Evolutionary conservation across 2,113 vertebrate species (phyloP), one percentile per base, ranked within the genome.

Genomic region (Alethe castanea): DNA sequence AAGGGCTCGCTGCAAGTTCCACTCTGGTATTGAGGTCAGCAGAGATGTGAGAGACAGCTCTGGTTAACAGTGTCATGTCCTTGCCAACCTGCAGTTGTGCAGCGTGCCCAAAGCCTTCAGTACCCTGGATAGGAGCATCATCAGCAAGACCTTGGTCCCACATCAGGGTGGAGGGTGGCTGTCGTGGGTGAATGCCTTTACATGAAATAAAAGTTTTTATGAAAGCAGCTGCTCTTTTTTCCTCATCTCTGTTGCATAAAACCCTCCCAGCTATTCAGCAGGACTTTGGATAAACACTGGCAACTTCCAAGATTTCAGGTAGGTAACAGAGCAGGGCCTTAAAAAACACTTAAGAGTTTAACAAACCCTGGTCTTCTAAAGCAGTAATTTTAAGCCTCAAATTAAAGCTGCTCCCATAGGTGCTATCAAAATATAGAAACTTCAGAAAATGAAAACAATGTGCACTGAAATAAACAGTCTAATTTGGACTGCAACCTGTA

Each of bases 41-140:
- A 70, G 86, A 94, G 93, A 95, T 66, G 95, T 95, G 70, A 94
- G 66, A 86, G 71, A 85, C 85, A 90, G 53, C 88, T 65, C 35
- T 94, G 91, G 94, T 77, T 89, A 91, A 95, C 33, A 90, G 94
- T 52, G 94, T 65, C 82, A 12, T n/a, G 89, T 61, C 76, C 91
- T 94, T 92, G 84, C 88, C 93, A 96, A 19, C 52, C 64, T 44
- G 77, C 35, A 38, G 50, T 65, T 84, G 25, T 31, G 74, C 71
- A 92, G 33, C 1, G 0, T 76, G 66, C 61, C 81, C 93, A 90
- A 69, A 94, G 66, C 70, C 65, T 56, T 79, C 81, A 67, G 47
- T 35, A 11, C 45, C 25, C 44, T 40, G 67, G 56, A 10, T 11
- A 69, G 84, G 83, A 88, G 47, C 36, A 80, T 64, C 64, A 23